Evolutionary conservation across 2,888 invertebrate genomes (phyloP).

Genomic region (Parapristionchus giblindavisi): DNA sequence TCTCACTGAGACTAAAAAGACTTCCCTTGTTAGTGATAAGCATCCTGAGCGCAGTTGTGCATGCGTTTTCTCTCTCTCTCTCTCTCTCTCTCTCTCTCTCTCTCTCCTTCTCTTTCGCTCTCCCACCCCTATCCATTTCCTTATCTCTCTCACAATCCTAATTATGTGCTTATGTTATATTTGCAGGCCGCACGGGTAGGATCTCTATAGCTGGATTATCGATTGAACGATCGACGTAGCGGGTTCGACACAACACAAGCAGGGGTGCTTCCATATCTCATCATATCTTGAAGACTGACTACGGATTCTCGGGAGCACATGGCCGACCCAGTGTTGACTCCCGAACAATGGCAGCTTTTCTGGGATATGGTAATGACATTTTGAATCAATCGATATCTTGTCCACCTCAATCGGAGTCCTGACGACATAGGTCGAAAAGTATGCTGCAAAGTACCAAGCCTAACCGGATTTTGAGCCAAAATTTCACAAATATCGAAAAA

Average conservation of each 20-base stretch:
- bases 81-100: not conserved
- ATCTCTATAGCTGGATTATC: too few species aligned
- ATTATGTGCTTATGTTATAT: not conserved
- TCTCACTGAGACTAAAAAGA: too few species aligned
- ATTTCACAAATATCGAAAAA: too few species aligned
- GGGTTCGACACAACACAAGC: not conserved
- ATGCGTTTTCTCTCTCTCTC: not conserved
- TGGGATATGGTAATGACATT: slow-evolving; percentile 21
- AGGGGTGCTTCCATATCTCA: not conserved
- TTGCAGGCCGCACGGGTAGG: not conserved
- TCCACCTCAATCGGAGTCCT: too few species aligned
- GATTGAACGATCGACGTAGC: too few species aligned
- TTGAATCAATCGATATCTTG: too few species aligned
- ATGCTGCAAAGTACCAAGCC: too few species aligned
- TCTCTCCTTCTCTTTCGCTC: not conserved
- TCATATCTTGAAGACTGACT: not conserved
- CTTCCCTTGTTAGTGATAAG: too few species aligned
- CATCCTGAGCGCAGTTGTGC: too few species aligned
- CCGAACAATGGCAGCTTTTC: slow-evolving; percentile 31
- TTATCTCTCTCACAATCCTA: not conserved
- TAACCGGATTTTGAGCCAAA: too few species aligned
- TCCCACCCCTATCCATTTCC: not conserved
- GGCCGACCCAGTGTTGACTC: not conserved
- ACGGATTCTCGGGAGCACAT: not conserved
- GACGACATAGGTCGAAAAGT: too few species aligned